Conservation (phyloP, 2,888 invertebrate genomes). For the Phortica magna region DNA sequence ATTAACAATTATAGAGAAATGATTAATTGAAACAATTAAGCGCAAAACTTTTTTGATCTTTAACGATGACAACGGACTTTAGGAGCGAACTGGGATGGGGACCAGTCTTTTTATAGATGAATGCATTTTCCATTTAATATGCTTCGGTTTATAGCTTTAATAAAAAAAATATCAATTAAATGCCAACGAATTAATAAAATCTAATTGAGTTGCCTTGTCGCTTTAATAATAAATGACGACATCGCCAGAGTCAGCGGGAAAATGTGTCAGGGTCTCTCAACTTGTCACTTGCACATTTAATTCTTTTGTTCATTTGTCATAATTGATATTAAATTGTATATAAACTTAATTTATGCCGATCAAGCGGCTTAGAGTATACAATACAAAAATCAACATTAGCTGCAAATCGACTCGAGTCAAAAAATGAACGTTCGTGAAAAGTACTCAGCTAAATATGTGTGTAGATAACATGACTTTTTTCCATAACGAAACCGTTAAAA, state of each 20-base stretch:
- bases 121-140: neutral
- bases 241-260: neutral
- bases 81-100: neutral
- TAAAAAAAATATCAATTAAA: neutral
- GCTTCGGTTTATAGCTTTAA: neutral
- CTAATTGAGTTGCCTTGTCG: slow-evolving; percentile 44
- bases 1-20: slow-evolving; percentile 9
- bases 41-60: slow-evolving; percentile 16
- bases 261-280: no score
- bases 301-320: slow-evolving; percentile 20
- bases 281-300: neutral
- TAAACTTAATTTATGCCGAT: slow-evolving; percentile 10
- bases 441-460: no score
- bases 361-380: neutral
- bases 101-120: neutral
- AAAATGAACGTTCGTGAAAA: no score
- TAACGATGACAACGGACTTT: neutral
- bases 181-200: slow-evolving; percentile 42
- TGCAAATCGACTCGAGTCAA: no score
- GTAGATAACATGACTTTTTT: no score
- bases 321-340: slow-evolving; percentile 18
- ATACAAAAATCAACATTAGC: slow-evolving; percentile 43
- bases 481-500: no score
- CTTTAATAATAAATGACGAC: neutral
- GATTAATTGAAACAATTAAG: slow-evolving; percentile 20